Evolutionary conservation across 2,113 vertebrate genomes (phyloP).

Genomic region (Vimba vimba): DNA sequence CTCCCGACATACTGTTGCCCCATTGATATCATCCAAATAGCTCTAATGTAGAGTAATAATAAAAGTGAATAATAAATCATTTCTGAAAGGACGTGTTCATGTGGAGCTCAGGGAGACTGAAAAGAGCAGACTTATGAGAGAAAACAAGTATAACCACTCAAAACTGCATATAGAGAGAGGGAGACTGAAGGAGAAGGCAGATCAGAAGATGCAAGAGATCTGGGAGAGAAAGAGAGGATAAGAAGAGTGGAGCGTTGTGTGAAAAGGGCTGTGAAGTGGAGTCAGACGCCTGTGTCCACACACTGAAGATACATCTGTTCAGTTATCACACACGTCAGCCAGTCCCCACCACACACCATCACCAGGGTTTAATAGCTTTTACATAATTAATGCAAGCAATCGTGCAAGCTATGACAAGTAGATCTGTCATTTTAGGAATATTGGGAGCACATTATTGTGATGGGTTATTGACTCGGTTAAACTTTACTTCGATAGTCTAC

Average conservation of each 20-base stretch:
- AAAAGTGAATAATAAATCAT: not conserved
- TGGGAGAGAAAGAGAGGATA: not conserved
- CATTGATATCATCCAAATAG: not conserved
- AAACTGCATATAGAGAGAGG: not conserved
- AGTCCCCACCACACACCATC: not conserved
- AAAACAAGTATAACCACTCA: not conserved
- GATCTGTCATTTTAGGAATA: not conserved
- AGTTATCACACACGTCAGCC: not conserved
- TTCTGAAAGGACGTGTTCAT: not conserved
- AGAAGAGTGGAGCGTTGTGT: not conserved
- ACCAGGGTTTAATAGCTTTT: not conserved
- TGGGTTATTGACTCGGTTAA: not conserved
- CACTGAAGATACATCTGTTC: not conserved
- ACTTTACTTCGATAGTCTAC: no score
- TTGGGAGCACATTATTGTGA: not conserved
- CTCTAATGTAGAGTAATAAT: not conserved
- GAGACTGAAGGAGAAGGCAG: no score
- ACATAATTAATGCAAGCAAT: not conserved
- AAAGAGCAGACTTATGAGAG: no score
- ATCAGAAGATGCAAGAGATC: no score
- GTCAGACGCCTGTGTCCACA: not conserved
- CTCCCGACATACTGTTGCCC: not conserved
- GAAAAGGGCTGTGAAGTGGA: not conserved
- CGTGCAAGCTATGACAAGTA: not conserved
- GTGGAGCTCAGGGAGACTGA: not conserved